A percentile compares a stretch with the other conserved stretches of the same genome.
phyloP scores from a whole-genome alignment of 1,140 invertebrate genomes.

The Caerostris darwini region DNA sequence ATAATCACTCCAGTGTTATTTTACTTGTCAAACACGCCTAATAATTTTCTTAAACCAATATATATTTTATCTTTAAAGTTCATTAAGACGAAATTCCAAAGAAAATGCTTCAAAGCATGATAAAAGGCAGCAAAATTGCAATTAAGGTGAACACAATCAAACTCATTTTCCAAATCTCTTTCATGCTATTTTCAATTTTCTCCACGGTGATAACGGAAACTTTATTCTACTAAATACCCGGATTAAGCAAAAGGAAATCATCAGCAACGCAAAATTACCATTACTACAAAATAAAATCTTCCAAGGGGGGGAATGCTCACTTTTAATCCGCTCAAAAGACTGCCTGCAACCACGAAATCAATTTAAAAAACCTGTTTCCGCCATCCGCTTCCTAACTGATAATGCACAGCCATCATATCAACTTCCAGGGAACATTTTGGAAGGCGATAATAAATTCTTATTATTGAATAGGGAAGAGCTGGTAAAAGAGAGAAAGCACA shows the following conservation, averaged over 20 bases:
- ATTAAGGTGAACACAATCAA: not conserved
- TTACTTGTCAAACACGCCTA: no score
- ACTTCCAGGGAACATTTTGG: not conserved
- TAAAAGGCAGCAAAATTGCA: no score
- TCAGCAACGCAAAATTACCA: not conserved
- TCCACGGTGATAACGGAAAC: not conserved
- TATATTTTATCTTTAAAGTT: no score
- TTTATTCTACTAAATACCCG: not conserved
- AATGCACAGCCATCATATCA: not conserved
- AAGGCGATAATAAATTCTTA: not conserved
- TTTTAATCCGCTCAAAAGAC: not conserved
- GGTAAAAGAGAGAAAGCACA: not conserved
- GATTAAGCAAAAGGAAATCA: not conserved
- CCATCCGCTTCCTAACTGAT: not conserved
- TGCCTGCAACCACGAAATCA: not conserved
- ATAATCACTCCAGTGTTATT: no score
- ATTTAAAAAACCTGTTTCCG: not conserved
- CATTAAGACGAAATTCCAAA: no score
- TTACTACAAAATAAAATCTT: not conserved
- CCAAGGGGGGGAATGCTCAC: not conserved
- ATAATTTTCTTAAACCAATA: no score
- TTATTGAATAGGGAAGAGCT: not conserved
- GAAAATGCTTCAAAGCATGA: no score
- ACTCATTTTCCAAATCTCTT: not conserved
- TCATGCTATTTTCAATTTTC: not conserved